Conservation (phyloP, 2,888 invertebrate species). For the Drosophila demipolita region DNA sequence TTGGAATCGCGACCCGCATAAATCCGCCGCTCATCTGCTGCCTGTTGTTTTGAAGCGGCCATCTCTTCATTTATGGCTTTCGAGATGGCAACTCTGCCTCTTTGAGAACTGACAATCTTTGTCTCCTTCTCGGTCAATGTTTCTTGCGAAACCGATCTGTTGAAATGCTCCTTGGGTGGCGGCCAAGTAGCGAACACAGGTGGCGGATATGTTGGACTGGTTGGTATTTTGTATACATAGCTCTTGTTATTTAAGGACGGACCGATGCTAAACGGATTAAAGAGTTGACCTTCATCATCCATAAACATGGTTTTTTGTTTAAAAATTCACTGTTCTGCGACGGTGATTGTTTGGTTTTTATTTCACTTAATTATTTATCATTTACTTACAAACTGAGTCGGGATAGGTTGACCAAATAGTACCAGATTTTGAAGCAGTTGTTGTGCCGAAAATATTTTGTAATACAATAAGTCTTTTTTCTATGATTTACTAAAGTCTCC, state of each 20-base stretch:
- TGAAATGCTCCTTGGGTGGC: constrained; percentile 26
- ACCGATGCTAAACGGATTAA: constrained; percentile 63
- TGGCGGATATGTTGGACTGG: constrained; percentile 50
- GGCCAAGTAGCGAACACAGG: constrained; percentile 49
- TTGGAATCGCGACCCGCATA: constrained; percentile 36
- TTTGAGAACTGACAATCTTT: constrained; percentile 16
- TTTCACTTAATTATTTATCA: not conserved
- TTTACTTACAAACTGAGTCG: not conserved
- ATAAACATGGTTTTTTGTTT: constrained; percentile 42
- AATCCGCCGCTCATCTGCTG: constrained; percentile 31
- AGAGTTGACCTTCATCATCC: constrained; percentile 38
- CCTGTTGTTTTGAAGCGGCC: constrained; percentile 47
- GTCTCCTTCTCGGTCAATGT: constrained; percentile 7
- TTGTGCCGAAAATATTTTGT: constrained; percentile 12
- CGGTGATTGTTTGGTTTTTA: not conserved
- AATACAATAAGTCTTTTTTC: not conserved
- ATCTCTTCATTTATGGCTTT: constrained; percentile 67
- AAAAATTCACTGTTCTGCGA: not conserved
- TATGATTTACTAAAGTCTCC: constrained; percentile 17
- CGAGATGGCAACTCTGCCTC: constrained; percentile 54
- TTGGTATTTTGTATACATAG: constrained; percentile 43
- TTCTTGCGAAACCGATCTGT: constrained; percentile 39
- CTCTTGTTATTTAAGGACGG: constrained; percentile 16
- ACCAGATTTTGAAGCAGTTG: not conserved
- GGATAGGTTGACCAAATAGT: not conserved